A percentile compares a stretch with the other conserved stretches of the same genome.
Conservation (phyloP, 2,888 invertebrate species). For the Melieria crassipennis region DNA sequence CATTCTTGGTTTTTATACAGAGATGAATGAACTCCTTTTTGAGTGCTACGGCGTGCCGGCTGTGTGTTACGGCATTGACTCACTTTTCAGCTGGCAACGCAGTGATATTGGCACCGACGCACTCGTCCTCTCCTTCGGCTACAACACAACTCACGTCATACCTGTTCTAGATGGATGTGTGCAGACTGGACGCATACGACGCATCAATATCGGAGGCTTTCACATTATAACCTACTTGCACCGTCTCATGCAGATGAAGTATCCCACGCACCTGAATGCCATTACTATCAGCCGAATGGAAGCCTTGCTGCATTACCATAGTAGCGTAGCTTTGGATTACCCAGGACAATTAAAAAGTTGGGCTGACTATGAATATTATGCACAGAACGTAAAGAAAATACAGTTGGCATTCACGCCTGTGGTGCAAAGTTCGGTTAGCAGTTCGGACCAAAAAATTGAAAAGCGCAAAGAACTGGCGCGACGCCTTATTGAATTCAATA, state of each 20-base stretch:
- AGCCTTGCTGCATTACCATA: conserved; percentile 84
- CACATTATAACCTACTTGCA: conserved; percentile 83
- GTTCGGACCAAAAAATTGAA: conserved; percentile 87
- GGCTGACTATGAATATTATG: conserved; percentile 84
- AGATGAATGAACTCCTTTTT: conserved; percentile 93
- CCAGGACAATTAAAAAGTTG: conserved; percentile 81
- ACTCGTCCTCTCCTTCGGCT: conserved; percentile 85
- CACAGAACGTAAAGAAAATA: conserved; percentile 82
- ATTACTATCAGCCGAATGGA: conserved; percentile 89
- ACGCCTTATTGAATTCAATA: conserved; percentile 88
- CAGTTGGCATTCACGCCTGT: conserved; percentile 83
- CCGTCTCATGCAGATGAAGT: conserved; percentile 88
- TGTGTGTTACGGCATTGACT: conserved; percentile 88
- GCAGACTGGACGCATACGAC: conserved; percentile 75
- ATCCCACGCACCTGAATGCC: conserved; percentile 89
- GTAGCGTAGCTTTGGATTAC: conserved; percentile 82
- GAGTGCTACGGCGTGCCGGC: conserved; percentile 91
- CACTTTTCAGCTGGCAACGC: conserved; percentile 78
- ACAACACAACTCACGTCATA: conserved; percentile 88
- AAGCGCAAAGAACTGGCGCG: conserved; percentile 86
- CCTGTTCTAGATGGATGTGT: conserved; percentile 81
- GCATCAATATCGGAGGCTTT: conserved; percentile 86
- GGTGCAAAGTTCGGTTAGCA: conserved; percentile 71
- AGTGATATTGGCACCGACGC: conserved; percentile 60
- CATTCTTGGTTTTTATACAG: conserved; percentile 65